A percentile compares a stretch with the other conserved stretches of the same genome.
phyloP scores from a whole-genome alignment of 30 jellyfish, hydroid and myxozoan genomes.

The Hydractinia echinata region DNA sequence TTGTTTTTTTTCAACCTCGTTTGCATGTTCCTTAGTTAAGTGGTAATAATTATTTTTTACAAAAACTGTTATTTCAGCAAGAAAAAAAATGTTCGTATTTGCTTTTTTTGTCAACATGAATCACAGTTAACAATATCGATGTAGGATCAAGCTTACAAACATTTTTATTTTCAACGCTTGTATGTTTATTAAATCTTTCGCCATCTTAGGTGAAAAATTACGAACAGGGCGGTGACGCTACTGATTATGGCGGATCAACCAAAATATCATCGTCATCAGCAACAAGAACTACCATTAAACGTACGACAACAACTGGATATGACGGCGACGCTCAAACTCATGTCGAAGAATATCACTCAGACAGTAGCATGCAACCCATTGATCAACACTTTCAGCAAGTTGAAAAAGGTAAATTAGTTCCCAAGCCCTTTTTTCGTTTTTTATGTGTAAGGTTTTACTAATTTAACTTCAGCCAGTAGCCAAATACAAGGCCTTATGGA shows the following conservation, averaged over 20 bases:
- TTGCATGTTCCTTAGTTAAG: too few relatives aligned
- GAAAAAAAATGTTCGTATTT: too few relatives aligned
- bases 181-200: not conserved
- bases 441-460: too few relatives aligned
- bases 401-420: slow-evolving; percentile 37
- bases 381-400: slow-evolving; percentile 64
- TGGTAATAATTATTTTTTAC: too few relatives aligned
- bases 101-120: too few relatives aligned
- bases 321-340: slow-evolving; percentile 59
- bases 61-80: too few relatives aligned
- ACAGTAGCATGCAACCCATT: slow-evolving; percentile 60
- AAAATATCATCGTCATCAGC: slow-evolving; percentile 44
- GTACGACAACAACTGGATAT: slow-evolving; percentile 53
- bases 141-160: too few relatives aligned
- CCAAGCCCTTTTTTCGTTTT: too few relatives aligned
- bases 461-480: too few relatives aligned
- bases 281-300: slow-evolving; percentile 41
- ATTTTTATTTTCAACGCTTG: too few relatives aligned
- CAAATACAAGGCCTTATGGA: too few relatives aligned
- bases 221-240: slow-evolving; percentile 40
- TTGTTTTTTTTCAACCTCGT: not conserved
- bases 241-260: slow-evolving; percentile 51
- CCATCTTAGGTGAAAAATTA: slow-evolving; percentile 24
- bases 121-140: too few relatives aligned
- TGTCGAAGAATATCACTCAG: slow-evolving; percentile 65